Percentiles rank a stretch among this genome's conserved stretches.
Evolutionary conservation across 35 echinoderm and acorn worm species (phyloP).

Genomic region (Heliocidaris erythrogramma): DNA sequence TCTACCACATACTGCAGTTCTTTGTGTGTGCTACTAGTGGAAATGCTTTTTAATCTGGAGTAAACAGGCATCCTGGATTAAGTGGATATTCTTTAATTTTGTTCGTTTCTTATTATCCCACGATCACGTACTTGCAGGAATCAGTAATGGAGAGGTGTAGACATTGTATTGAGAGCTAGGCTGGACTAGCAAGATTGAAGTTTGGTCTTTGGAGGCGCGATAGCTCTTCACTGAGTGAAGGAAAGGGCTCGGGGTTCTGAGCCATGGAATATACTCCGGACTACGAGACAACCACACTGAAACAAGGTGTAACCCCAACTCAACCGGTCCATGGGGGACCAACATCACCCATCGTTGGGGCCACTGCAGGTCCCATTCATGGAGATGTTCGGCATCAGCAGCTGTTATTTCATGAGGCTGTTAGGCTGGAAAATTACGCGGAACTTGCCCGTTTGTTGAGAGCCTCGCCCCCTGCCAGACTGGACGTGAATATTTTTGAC

Average conservation of each 20-base stretch:
- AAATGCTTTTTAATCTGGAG: neutral
- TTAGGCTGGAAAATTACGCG: slow-evolving; percentile 57
- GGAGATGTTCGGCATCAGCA: slow-evolving; percentile 27
- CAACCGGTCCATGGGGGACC: slow-evolving; percentile 20
- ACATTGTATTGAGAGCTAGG: neutral
- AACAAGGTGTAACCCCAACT: slow-evolving; percentile 36
- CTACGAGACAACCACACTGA: neutral
- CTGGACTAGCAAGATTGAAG: neutral
- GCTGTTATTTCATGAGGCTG: slow-evolving; percentile 74
- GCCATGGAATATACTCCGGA: slow-evolving; percentile 38
- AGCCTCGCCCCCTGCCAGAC: slow-evolving; percentile 20
- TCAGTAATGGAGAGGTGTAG: neutral
- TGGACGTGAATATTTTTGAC: slow-evolving; percentile 82
- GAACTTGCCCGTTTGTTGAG: slow-evolving; percentile 60
- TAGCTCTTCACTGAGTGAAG: neutral
- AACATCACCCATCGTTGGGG: slow-evolving; percentile 31
- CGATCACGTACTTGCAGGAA: neutral
- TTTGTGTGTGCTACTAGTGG: neutral
- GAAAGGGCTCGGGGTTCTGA: neutral
- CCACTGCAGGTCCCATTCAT: neutral
- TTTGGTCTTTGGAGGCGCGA: neutral
- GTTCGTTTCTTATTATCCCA: neutral
- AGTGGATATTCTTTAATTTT: neutral
- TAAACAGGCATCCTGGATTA: neutral
- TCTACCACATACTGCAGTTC: too few relatives aligned